Base-by-base conservation (phyloP, 2,888 invertebrate species). In the Anticlea derivata region DNA sequence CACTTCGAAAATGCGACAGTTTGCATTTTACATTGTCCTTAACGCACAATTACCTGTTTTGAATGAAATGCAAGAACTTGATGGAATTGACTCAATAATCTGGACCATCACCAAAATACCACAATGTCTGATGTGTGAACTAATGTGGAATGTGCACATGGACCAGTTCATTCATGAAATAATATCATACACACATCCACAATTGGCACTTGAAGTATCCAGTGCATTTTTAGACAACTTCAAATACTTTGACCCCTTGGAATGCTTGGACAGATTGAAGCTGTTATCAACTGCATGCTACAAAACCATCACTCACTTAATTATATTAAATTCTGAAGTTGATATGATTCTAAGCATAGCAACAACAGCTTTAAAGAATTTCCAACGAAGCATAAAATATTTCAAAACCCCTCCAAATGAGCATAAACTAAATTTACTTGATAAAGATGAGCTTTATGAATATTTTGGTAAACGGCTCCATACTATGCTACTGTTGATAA, bases 61-160 rank as follows among this genome's bases (percentile, higher is more conserved):
- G 24, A 70, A 78, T 49, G 68, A 77, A 29, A 66, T 89, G 64
- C 67, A 76, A 5, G 80, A 82, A 49, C 61, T 77, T 23, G 78
- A 81, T 50, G 84, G 75, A 20, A 68, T 87, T 41, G 80, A 81
- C 50, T 66, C 73, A 17, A 63, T 86, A 1, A 78, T 88, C 41
- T 80, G 80, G 75, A 83, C 83, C n/a, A 63, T 82, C 52, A 83
- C 88, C 0, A 80, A 75, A 12, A 68, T 89, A 46, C 73, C 86
- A 17, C 76, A 78, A 65, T 81, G 75, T 57, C 70, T 90, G 2
- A 72, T 89, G 75, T 81, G 83, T 64, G 88, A 88, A 67, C 62
- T 89, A 48, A 66, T 89, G 39, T 87, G 83, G 82, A 75, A 75
- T 26, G 66, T 87, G 0, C 63, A 78, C 33, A 80, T 89, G 78